Conservation (phyloP, 2,113 vertebrate genomes). For the Helogale parvula region DNA sequence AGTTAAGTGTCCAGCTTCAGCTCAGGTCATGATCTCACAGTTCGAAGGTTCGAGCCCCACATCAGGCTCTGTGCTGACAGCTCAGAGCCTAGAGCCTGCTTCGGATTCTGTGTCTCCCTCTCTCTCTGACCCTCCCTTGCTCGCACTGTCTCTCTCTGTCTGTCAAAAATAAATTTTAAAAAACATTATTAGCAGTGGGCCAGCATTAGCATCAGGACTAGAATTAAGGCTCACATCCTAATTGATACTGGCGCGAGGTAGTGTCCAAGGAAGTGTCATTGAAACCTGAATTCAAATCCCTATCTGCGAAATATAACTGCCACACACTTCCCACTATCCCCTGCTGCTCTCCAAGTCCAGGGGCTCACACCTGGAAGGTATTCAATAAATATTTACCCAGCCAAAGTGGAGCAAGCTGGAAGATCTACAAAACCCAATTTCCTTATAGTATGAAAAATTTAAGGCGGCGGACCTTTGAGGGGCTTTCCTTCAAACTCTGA, state of each 20-base stretch:
- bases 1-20: no score
- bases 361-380: neutral
- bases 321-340: neutral
- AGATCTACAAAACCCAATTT: constrained; percentile 43
- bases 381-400: neutral
- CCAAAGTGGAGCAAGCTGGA: neutral
- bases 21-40: no score
- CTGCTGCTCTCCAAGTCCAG: neutral
- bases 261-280: neutral
- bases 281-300: neutral
- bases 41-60: no score
- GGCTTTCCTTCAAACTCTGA: constrained; percentile 29
- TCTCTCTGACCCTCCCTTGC: no score
- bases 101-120: no score
- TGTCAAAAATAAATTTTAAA: no score
- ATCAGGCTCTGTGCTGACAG: no score
- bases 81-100: no score
- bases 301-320: neutral
- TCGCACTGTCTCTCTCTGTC: no score
- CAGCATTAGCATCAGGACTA: neutral
- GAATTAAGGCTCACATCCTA: neutral
- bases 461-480: constrained; percentile 24
- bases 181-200: neutral
- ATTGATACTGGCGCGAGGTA: neutral
- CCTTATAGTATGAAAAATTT: neutral